A percentile compares a stretch with the other conserved stretches of the same genome.
phyloP scores from a whole-genome alignment of 2,888 invertebrate species.

The Cybosia mesomella region DNA sequence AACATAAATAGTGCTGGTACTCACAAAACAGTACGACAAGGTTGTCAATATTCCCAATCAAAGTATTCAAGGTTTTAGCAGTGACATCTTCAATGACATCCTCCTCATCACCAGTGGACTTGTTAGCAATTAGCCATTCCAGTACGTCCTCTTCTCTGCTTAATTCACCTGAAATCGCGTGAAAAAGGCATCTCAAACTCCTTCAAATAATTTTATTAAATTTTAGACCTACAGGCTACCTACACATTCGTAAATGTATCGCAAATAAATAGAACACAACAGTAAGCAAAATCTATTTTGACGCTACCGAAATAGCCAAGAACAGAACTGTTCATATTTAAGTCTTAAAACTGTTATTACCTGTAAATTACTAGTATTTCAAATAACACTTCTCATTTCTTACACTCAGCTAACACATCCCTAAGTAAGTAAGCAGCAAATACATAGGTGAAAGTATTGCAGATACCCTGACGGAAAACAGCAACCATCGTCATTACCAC shows the following conservation, averaged over 20 bases:
- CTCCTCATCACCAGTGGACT: constrained; percentile 97
- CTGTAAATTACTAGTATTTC: constrained; percentile 30
- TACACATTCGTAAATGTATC: constrained; percentile 1
- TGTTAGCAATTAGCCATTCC: constrained; percentile 97
- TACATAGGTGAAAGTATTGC: constrained; percentile 46
- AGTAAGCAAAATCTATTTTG: constrained; percentile 29
- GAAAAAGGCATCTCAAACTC: neutral
- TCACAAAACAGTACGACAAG: constrained; percentile 97
- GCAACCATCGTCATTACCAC: constrained; percentile 51
- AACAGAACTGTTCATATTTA: constrained; percentile 22
- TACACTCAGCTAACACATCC: constrained; percentile 35
- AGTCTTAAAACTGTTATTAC: constrained; percentile 29
- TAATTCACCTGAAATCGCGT: constrained; percentile 89
- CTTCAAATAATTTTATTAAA: neutral
- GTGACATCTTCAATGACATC: constrained; percentile 98
- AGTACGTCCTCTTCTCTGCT: constrained; percentile 96
- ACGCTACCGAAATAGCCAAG: constrained; percentile 18
- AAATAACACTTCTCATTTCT: constrained; percentile 3
- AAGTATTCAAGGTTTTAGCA: constrained; percentile 94
- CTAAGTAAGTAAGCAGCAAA: too few relatives aligned
- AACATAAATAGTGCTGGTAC: constrained; percentile 60
- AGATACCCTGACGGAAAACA: constrained; percentile 51
- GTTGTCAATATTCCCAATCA: constrained; percentile 96
- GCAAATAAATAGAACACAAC: constrained; percentile 31
- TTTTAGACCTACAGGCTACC: neutral